Percentiles rank a stretch among this genome's conserved stretches.
phyloP scores from a whole-genome alignment of 2,113 vertebrate species.

The Daphoenositta chrysoptera region DNA sequence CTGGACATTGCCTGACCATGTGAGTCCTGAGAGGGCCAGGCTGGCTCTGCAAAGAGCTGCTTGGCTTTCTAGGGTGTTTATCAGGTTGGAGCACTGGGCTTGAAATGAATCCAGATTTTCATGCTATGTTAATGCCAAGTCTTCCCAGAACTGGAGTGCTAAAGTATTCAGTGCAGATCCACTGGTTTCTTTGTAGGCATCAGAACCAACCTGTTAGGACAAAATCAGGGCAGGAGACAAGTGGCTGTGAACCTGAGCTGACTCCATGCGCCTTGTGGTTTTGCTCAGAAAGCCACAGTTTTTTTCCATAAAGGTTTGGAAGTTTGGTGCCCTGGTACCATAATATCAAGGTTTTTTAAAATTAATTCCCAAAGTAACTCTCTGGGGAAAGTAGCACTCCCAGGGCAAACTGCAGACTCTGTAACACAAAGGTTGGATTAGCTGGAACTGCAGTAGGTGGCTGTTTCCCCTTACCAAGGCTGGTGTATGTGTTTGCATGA shows the following conservation, averaged over 20 bases:
- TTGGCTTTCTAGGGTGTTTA: background rate
- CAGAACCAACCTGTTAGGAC: background rate
- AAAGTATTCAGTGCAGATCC: background rate
- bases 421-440: background rate
- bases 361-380: background rate
- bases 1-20: background rate
- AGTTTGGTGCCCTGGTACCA: background rate
- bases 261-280: background rate
- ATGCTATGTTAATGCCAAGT: background rate
- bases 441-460: background rate
- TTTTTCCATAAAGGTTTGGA: background rate
- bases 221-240: background rate
- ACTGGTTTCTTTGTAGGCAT: background rate
- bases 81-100: background rate
- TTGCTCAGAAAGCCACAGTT: background rate
- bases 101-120: background rate
- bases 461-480: background rate
- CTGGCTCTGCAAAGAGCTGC: background rate
- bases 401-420: background rate
- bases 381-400: background rate
- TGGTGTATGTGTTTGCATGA: background rate
- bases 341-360: background rate
- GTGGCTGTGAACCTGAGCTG: background rate
- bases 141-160: background rate
- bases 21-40: background rate